phyloP scores from a whole-genome alignment of 2,888 invertebrate genomes.

The Polylopha cassiicola region DNA sequence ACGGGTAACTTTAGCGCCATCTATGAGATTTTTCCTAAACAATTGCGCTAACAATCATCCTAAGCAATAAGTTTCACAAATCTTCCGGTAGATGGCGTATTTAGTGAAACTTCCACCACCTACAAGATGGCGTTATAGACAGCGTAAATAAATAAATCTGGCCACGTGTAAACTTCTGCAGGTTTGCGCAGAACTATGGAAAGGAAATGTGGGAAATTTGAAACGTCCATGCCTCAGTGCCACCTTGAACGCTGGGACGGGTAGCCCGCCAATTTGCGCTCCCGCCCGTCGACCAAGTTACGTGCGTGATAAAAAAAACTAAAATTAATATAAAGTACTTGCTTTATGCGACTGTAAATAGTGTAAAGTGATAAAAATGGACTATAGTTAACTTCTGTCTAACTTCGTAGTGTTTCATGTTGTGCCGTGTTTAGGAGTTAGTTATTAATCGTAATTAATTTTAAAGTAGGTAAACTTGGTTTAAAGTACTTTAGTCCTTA shows the following conservation, averaged over 20 bases:
- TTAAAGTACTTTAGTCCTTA: conserved; percentile 17
- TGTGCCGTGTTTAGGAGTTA: conserved; percentile 12
- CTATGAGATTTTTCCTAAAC: neutral
- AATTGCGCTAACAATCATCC: neutral
- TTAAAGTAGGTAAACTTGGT: conserved; percentile 10
- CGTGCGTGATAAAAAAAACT: conserved; percentile 36
- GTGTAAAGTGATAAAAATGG: conserved; percentile 17
- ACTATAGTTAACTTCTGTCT: conserved; percentile 12
- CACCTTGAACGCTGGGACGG: conserved; percentile 48
- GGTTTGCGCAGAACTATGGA: conserved; percentile 60
- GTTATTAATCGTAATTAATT: conserved; percentile 8
- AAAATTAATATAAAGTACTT: conserved; percentile 7
- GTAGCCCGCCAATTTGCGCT: conserved; percentile 36
- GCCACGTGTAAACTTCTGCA: conserved; percentile 59
- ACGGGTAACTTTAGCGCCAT: too few species aligned
- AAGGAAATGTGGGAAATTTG: conserved; percentile 53
- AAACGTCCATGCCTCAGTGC: conserved; percentile 53
- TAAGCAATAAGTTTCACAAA: neutral
- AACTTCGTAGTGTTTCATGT: conserved; percentile 5
- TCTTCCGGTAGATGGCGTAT: conserved; percentile 29
- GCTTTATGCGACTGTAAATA: conserved; percentile 5
- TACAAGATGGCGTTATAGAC: conserved; percentile 39
- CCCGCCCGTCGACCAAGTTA: conserved; percentile 35
- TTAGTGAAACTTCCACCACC: conserved; percentile 9
- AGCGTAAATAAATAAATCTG: conserved; percentile 30